Percentiles rank a stretch among this genome's conserved stretches.
These are phyloP conservation scores for Macaca mulatta DNA, from an alignment of 2,113 vertebrate species.

Conservation along the genomic window DNA sequence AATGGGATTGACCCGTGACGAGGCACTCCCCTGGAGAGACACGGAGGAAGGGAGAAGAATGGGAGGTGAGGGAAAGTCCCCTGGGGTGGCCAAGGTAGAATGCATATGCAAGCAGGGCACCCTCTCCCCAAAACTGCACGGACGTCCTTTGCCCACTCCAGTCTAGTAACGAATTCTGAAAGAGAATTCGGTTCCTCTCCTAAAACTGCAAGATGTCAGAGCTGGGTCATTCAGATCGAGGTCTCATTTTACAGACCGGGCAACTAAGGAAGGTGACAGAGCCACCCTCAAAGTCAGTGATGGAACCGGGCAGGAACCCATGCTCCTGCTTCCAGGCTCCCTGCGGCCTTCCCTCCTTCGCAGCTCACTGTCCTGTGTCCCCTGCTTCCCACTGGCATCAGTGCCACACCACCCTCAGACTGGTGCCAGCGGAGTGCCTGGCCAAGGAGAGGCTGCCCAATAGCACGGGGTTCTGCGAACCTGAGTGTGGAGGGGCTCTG, in stretches of 20 bases:
- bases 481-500: fast-evolving
- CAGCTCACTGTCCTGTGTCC: background rate
- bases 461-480: background rate
- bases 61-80: background rate
- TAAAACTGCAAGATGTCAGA: background rate
- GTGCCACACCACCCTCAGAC: background rate
- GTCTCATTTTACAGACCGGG: background rate
- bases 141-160: background rate
- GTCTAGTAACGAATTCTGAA: background rate
- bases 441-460: too few species aligned
- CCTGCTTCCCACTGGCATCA: background rate
- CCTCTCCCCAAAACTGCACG: background rate
- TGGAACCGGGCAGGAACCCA: fast-evolving
- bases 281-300: background rate
- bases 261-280: background rate
- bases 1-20: slow-evolving; percentile 96
- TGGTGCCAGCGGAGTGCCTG: background rate
- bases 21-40: slow-evolving; percentile 91
- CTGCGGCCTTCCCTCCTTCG: fast-evolving
- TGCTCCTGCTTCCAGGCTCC: fast-evolving
- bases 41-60: background rate
- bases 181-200: background rate
- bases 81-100: background rate
- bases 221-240: background rate
- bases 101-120: fast-evolving